A percentile compares a stretch with the other conserved stretches of the same genome.
Evolutionary conservation across 1,140 invertebrate species (phyloP).

Genomic region (Drosophila pachea): DNA sequence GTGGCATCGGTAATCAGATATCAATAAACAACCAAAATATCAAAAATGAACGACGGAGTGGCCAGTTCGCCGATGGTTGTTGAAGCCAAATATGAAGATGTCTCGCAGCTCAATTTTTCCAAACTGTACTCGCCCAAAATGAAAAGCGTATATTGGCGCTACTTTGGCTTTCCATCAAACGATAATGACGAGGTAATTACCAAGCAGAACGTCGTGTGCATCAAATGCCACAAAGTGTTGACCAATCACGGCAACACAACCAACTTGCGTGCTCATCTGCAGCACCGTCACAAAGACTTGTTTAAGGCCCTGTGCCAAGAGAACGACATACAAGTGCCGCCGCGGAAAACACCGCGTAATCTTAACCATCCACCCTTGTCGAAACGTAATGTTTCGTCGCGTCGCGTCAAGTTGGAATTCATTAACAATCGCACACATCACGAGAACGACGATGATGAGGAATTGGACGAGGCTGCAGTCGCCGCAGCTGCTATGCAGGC

Average conservation of each 20-base stretch:
- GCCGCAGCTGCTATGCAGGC: slow-evolving; percentile 67
- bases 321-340: slow-evolving; percentile 71
- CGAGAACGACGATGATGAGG: slow-evolving; percentile 55
- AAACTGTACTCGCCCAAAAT: slow-evolving; percentile 79
- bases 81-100: slow-evolving; percentile 65
- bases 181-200: slow-evolving; percentile 82
- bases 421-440: slow-evolving; percentile 63
- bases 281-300: slow-evolving; percentile 81
- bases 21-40: slow-evolving; percentile 40
- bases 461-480: slow-evolving; percentile 60
- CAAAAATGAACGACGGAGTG: slow-evolving; percentile 60
- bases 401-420: slow-evolving; percentile 62
- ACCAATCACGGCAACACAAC: slow-evolving; percentile 84
- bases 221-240: slow-evolving; percentile 82
- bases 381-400: slow-evolving; percentile 63
- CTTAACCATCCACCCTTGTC: slow-evolving; percentile 57
- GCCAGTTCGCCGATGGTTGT: slow-evolving; percentile 54
- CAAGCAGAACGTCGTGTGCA: slow-evolving; percentile 83
- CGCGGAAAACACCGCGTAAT: slow-evolving; percentile 68
- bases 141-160: slow-evolving; percentile 84
- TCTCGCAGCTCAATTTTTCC: slow-evolving; percentile 68
- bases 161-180: slow-evolving; percentile 83
- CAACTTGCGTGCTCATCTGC: slow-evolving; percentile 83
- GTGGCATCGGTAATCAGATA: slow-evolving; percentile 52
- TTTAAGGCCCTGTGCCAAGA: slow-evolving; percentile 69